Evolutionary conservation across 2,113 vertebrate species (phyloP).

Genomic region (Stomatorhinus ivindoensis): DNA sequence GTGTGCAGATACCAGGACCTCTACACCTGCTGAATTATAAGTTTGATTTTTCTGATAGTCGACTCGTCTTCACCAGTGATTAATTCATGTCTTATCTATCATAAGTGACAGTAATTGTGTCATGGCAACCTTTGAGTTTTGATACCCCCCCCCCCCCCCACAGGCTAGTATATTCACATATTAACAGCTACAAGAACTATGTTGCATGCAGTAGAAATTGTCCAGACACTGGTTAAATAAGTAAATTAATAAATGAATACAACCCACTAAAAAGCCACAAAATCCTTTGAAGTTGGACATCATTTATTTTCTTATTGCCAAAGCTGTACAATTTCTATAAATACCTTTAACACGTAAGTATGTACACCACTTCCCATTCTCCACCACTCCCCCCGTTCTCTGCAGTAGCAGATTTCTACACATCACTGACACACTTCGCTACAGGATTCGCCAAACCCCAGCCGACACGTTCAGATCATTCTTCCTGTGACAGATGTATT

Average conservation of each 20-base stretch:
- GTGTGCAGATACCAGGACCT: neutral
- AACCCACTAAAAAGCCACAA: neutral
- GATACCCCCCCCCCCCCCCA: neutral
- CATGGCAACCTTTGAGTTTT: too few species aligned
- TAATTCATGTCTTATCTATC: too few species aligned
- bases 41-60: too few species aligned
- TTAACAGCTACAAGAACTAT: neutral
- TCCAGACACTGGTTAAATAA: neutral
- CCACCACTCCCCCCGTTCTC: neutral
- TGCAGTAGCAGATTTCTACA: constrained; percentile 9
- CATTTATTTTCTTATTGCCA: constrained; percentile 29
- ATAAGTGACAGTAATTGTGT: too few species aligned
- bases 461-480: constrained; percentile 23
- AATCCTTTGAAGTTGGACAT: constrained; percentile 14
- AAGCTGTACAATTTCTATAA: constrained; percentile 31
- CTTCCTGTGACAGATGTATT: constrained; percentile 27
- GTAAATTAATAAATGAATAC: neutral
- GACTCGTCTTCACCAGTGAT: too few species aligned
- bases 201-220: neutral
- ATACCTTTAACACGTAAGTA: constrained; percentile 26
- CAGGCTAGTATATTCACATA: neutral
- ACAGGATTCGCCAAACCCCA: neutral
- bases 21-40: too few species aligned
- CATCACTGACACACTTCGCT: neutral
- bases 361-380: constrained; percentile 20